These are phyloP conservation scores for Netelia melanura DNA, from an alignment of 2,888 invertebrate species.

Conservation along the genomic window DNA sequence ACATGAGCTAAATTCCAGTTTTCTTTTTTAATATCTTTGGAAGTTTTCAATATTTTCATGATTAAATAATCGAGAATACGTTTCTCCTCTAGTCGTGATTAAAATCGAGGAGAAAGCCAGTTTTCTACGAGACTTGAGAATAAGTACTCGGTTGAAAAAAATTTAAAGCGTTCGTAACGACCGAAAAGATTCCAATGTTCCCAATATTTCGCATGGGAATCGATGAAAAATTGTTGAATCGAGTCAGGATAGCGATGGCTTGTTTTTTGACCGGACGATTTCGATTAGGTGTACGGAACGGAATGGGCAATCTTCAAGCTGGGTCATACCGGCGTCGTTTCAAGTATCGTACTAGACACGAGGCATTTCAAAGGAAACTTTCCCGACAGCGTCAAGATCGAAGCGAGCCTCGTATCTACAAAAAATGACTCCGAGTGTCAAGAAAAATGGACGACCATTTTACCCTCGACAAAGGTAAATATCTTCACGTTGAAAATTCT, in stretches of 20 bases:
- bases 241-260: neutral
- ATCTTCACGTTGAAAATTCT: constrained; percentile 22
- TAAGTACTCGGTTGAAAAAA: too few species aligned
- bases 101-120: too few species aligned
- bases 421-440: constrained; percentile 76
- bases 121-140: too few species aligned
- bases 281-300: constrained; percentile 80
- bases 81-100: too few species aligned
- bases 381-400: constrained; percentile 87
- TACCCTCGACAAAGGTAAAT: constrained; percentile 86
- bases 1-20: too few species aligned
- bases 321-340: constrained; percentile 86
- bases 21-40: too few species aligned
- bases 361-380: constrained; percentile 89
- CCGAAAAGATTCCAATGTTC: neutral
- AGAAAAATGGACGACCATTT: constrained; percentile 85
- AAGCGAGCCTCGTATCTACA: constrained; percentile 85
- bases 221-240: too few species aligned
- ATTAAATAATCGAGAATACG: too few species aligned
- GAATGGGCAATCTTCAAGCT: constrained; percentile 89
- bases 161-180: too few species aligned
- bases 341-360: constrained; percentile 87
- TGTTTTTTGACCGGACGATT: neutral
- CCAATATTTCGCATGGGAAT: neutral
- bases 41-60: too few species aligned